Evolutionary conservation across 1,140 invertebrate species (phyloP).

Genomic region (Mamestra configurata): DNA sequence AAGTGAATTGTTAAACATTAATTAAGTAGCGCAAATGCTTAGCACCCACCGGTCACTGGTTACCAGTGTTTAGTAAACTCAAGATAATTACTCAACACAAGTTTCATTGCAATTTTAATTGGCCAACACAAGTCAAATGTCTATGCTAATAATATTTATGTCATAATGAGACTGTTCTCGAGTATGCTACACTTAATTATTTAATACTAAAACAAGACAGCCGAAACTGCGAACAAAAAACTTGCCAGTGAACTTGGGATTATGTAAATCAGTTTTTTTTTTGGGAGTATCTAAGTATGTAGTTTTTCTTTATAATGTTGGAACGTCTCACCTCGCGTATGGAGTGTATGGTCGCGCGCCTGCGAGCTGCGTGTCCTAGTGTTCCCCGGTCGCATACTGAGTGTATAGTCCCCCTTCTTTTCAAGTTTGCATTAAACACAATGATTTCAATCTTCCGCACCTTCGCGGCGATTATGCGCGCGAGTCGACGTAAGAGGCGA

Average conservation of each 20-base stretch:
- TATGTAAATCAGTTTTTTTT: slow-evolving; percentile 29
- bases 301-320: slow-evolving; percentile 1
- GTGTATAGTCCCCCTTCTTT: slow-evolving; percentile 71
- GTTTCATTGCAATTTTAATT: slow-evolving; percentile 44
- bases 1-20: not conserved
- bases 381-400: slow-evolving; percentile 53
- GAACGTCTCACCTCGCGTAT: slow-evolving; percentile 73
- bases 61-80: slow-evolving; percentile 13
- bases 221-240: not conserved
- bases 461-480: slow-evolving; percentile 67
- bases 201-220: not conserved
- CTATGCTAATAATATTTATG: slow-evolving; percentile 25
- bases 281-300: not conserved
- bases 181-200: slow-evolving; percentile 18
- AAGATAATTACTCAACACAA: slow-evolving; percentile 23
- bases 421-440: slow-evolving; percentile 68
- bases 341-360: slow-evolving; percentile 66
- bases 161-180: slow-evolving; percentile 34
- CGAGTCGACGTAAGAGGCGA: slow-evolving; percentile 67
- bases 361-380: slow-evolving; percentile 31
- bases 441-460: slow-evolving; percentile 71
- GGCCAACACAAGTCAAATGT: slow-evolving; percentile 19
- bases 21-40: not conserved
- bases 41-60: slow-evolving; percentile 1
- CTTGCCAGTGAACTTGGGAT: slow-evolving; percentile 24